Base-by-base conservation (phyloP, 2,888 invertebrate genomes). In the Dichetophora obliterata region DNA sequence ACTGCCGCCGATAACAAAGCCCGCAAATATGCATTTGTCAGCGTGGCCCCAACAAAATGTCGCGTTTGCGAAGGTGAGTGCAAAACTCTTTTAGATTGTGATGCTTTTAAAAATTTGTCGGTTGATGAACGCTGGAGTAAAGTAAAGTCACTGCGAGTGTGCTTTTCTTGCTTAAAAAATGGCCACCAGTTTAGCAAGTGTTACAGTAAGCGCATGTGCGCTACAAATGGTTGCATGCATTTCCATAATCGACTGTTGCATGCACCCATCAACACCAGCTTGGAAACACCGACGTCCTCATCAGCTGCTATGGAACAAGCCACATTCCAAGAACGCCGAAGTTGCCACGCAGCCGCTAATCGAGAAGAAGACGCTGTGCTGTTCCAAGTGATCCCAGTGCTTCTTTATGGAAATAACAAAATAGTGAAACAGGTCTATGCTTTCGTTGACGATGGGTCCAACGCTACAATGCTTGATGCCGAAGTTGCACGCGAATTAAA, bases 381-480 rank as follows among this genome's bases (percentile, higher is more conserved):
- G 19, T 66, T 66, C 24, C 66, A 34, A 43, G 66, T 66, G 19
- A n/a, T 66, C 4, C 70, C 75, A 1, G 50, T 75, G 5, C 34
- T n/a, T 16, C 63, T 76, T 22, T 76, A 52, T 65, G 34, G n/a
- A n/a, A n/a, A n/a, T 1, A 70, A 70, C 4, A 14, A n/a, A 48
- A 65, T 24, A 22, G 19, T 43, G 5, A 34, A 65, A 14, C 31
- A 27, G n/a, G 75, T 75, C 5, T 69, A 75, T 31, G 75, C 75
- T 11, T 75, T 75, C 27, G 37, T 77, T 3, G 65, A 70, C 24
- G 75, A n/a, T n/a, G n/a, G n/a, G 70, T 57, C 72, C 8, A 76
- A 71, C 14, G 63, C 61, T 6, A 71, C 22, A 6, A 75, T 75
- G 75, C 52, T 75, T 9, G 70, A 75, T 11, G 31, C 11, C 14